Evolutionary conservation across 2,888 invertebrate species (phyloP).

Genomic region (Leptinotarsa peninsularis): DNA sequence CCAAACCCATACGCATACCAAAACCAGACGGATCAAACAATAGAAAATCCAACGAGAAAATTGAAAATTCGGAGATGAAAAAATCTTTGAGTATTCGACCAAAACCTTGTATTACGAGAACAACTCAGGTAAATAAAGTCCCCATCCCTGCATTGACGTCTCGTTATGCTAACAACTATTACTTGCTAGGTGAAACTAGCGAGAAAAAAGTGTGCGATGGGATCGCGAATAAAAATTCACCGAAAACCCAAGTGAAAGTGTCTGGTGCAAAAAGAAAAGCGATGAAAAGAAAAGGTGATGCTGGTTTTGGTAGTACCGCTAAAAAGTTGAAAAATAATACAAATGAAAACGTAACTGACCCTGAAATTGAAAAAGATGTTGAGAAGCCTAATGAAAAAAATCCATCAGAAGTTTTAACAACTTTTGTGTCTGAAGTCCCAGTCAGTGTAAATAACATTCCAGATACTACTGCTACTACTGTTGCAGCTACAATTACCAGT

Average conservation of each 20-base stretch:
- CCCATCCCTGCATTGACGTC: constrained; percentile 64
- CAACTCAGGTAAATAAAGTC: constrained; percentile 65
- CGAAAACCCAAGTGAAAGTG: constrained; percentile 17
- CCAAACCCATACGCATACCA: constrained; percentile 32
- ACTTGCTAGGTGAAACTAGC: constrained; percentile 26
- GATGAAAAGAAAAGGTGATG: constrained; percentile 14
- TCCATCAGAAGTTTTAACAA: not conserved
- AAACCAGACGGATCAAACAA: constrained; percentile 20
- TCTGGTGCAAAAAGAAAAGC: constrained; percentile 26
- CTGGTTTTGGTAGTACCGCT: not conserved
- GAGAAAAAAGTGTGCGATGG: constrained; percentile 29
- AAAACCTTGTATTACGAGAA: constrained; percentile 58
- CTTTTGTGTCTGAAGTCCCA: not conserved
- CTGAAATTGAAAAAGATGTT: constrained; percentile 35
- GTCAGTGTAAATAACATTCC: not conserved
- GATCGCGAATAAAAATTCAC: constrained; percentile 31
- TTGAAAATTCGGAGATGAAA: not conserved
- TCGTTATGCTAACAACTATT: constrained; percentile 50
- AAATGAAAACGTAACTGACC: not conserved
- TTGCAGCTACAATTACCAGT: not conserved
- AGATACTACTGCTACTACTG: not conserved
- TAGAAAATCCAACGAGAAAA: not conserved
- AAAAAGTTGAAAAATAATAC: constrained; percentile 1
- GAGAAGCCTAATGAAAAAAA: constrained; percentile 32
- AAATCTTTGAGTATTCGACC: constrained; percentile 40